Base-by-base conservation (phyloP, 2,113 vertebrate species). In the Pardalotus punctatus region DNA sequence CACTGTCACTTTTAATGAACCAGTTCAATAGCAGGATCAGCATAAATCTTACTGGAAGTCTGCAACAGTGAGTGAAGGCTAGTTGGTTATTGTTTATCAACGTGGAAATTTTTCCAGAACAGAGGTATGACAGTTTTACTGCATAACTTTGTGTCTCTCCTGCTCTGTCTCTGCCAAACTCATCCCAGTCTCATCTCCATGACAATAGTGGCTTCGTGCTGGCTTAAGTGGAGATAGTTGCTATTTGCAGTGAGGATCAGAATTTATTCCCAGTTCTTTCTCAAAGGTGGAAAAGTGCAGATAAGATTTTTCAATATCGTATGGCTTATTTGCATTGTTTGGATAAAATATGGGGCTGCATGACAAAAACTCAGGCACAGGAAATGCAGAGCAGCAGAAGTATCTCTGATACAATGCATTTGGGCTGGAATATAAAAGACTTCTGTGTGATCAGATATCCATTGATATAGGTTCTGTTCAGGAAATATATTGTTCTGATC, bases 281-380 rank as follows among this genome's bases (percentile, higher is more conserved):
- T 65, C 17, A 33, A 20, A 61, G 40, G 10, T 54, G 81, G 81
- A 70, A 77, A 62, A 31, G 5, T 17, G 17, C 21, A 57, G 40
- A 64, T 31, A 38, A 85, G 10, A 18, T 61, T 93, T 78, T 80
- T 69, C 45, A 69, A 1, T 45, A 40, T 47, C 6, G 1, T 33
- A 24, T 33, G 16, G 23, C 28, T 81, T 14, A 17, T 86, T 93
- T 87, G 22, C 13, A 82, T 50, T 71, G 10, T 19, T 54, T 65
- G 29, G 10, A 24, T 85, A 51, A 87, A 85, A 84, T 35, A 84
- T 35, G 31, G 18, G 38, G 11, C 28, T 61, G 42, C 28, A 6
- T 27, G 72, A 62, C 27, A 54, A 70, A 70, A 80, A 1, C 10
- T 2, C 64, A 67, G 47, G 45, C 0, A 4, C 0, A 20, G 51